These are phyloP conservation scores for Neopipo cinnamomea DNA, from an alignment of 2,113 vertebrate species.

Conservation along the genomic window DNA sequence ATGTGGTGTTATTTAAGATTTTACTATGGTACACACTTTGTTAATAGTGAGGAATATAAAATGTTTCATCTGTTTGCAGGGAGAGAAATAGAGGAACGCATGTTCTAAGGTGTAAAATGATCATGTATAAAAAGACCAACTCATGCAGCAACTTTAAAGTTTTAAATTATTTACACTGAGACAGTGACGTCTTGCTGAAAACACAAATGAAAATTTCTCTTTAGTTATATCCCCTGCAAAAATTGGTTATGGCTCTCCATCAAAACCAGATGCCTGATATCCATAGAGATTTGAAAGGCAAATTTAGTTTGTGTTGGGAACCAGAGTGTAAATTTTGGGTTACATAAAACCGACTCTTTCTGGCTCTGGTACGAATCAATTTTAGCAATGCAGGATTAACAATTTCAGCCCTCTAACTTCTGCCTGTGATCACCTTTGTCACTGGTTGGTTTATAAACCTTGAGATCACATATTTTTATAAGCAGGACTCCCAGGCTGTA, in stretches of 20 bases:
- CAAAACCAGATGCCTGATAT: slow-evolving; percentile 47
- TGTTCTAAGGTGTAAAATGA: background rate
- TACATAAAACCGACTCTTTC: background rate
- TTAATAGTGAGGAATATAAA: background rate
- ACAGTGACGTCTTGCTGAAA: slow-evolving; percentile 24
- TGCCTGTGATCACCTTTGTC: slow-evolving; percentile 59
- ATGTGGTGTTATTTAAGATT: background rate
- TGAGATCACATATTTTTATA: slow-evolving; percentile 37
- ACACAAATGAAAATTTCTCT: slow-evolving; percentile 36
- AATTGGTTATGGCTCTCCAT: slow-evolving; percentile 12
- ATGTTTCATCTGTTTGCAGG: background rate
- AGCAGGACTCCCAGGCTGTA: slow-evolving; percentile 18
- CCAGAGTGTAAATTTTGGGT: background rate
- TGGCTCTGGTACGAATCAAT: slow-evolving; percentile 20
- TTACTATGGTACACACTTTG: background rate
- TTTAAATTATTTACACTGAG: slow-evolving; percentile 30
- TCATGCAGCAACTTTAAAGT: background rate
- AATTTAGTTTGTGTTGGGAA: slow-evolving; percentile 12
- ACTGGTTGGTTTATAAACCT: background rate
- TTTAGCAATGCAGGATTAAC: slow-evolving; percentile 31
- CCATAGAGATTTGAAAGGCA: slow-evolving; percentile 35
- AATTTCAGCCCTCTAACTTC: slow-evolving; percentile 24
- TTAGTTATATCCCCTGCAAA: slow-evolving; percentile 1
- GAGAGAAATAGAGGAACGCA: background rate
- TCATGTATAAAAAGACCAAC: background rate